These are phyloP conservation scores for Monopterus albus DNA, from an alignment of 2,113 vertebrate genomes.

Conservation along the genomic window DNA sequence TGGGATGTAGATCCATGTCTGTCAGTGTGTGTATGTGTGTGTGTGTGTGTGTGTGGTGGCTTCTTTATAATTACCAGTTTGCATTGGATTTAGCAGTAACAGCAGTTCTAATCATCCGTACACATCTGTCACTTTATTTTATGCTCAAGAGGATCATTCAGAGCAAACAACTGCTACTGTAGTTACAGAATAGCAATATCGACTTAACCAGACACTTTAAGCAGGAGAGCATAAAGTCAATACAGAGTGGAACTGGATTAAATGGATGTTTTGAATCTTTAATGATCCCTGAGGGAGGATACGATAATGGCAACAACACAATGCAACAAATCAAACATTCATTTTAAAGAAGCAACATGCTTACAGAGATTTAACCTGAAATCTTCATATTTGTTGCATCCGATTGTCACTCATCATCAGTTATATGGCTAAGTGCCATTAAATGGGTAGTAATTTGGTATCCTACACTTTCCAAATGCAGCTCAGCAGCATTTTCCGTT, in stretches of 20 bases:
- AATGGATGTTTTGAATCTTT: conserved; percentile 11
- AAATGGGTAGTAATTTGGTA: no score
- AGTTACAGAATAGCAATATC: neutral
- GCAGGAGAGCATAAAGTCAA: neutral
- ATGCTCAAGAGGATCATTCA: neutral
- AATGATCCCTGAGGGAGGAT: conserved; percentile 26
- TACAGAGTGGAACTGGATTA: neutral
- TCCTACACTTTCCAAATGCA: neutral
- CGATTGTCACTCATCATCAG: no score
- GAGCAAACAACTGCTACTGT: neutral
- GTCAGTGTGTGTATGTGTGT: conserved; percentile 5
- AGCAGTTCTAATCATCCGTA: no score
- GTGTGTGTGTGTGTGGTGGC: neutral
- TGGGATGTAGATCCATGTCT: neutral
- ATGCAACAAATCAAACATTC: conserved; percentile 3
- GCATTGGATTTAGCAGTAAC: conserved; percentile 8
- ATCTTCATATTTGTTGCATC: no score
- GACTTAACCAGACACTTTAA: no score
- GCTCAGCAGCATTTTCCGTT: neutral
- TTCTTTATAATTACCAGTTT: neutral
- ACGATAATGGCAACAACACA: neutral
- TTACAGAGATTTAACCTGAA: no score
- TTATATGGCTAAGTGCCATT: no score
- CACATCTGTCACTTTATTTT: neutral
- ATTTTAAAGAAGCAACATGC: neutral